These are phyloP conservation scores for Brienomyrus longianalis DNA, from an alignment of 2,113 vertebrate species.

Conservation along the genomic window DNA sequence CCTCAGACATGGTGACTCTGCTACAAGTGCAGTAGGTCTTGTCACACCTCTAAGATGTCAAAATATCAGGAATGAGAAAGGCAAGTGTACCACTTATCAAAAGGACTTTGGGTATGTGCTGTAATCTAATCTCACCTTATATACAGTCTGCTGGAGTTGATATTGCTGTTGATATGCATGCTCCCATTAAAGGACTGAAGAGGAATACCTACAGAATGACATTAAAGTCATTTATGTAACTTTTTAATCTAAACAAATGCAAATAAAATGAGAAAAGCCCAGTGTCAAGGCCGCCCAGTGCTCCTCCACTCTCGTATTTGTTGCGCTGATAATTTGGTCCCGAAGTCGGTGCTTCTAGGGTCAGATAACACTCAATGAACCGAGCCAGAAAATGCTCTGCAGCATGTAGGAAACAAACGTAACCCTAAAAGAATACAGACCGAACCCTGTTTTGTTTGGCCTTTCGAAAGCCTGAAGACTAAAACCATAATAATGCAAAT, in stretches of 20 bases:
- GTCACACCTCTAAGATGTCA: background rate
- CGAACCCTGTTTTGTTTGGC: background rate
- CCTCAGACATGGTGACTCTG: background rate
- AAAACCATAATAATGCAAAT: slow-evolving; percentile 18
- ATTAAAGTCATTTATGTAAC: background rate
- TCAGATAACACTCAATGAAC: background rate
- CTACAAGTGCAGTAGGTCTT: background rate
- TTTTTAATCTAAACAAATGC: background rate
- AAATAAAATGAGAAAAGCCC: background rate
- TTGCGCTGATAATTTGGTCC: background rate
- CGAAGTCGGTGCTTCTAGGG: background rate
- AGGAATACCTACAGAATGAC: background rate
- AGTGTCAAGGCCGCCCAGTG: background rate
- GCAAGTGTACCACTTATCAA: background rate
- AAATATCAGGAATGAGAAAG: background rate
- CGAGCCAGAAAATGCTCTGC: background rate
- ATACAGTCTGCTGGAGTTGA: background rate
- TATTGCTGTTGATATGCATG: background rate
- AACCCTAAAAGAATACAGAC: background rate
- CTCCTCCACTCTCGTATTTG: background rate
- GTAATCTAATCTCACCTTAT: background rate
- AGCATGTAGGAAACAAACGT: background rate
- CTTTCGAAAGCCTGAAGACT: background rate
- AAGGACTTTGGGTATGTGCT: background rate
- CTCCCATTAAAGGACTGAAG: background rate